These are phyloP conservation scores for Macropis europaea DNA, from an alignment of 2,888 invertebrate genomes.

Conservation along the genomic window DNA sequence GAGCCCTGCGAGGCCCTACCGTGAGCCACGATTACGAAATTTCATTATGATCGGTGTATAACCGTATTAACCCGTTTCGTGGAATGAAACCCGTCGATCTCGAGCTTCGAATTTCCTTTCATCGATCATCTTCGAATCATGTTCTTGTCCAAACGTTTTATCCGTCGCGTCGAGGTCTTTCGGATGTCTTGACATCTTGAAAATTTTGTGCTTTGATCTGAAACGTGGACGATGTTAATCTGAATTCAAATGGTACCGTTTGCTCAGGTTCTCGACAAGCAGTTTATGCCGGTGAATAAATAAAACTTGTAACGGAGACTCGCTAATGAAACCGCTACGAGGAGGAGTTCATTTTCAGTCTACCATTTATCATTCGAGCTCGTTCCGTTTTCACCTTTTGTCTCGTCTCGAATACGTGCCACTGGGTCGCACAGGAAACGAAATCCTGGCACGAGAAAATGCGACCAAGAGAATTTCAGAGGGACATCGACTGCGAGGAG, in stretches of 20 bases:
- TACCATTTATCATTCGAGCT: slow-evolving; percentile 13
- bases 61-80: slow-evolving; percentile 7
- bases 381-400: slow-evolving; percentile 17
- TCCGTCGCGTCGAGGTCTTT: too few relatives aligned
- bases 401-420: slow-evolving; percentile 39
- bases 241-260: too few relatives aligned
- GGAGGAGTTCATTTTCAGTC: background rate
- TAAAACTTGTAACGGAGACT: slow-evolving; percentile 5
- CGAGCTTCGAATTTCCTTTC: too few relatives aligned
- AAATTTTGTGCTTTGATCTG: too few relatives aligned
- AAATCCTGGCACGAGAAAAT: slow-evolving; percentile 23
- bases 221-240: too few relatives aligned
- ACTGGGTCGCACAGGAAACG: slow-evolving; percentile 33
- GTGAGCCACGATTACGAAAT: slow-evolving; percentile 19
- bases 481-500: background rate
- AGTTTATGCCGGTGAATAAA: too few relatives aligned
- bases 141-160: too few relatives aligned
- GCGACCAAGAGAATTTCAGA: background rate
- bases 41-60: slow-evolving; percentile 27
- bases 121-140: too few relatives aligned
- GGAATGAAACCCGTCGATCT: too few relatives aligned
- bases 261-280: too few relatives aligned
- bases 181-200: too few relatives aligned
- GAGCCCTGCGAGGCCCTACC: slow-evolving; percentile 8
- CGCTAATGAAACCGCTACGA: slow-evolving; percentile 11